Evolutionary conservation across 2,797 vertebrate species (phyloP), one percentile per base, ranked within the genome.

Genomic region (Mus spretus): DNA sequence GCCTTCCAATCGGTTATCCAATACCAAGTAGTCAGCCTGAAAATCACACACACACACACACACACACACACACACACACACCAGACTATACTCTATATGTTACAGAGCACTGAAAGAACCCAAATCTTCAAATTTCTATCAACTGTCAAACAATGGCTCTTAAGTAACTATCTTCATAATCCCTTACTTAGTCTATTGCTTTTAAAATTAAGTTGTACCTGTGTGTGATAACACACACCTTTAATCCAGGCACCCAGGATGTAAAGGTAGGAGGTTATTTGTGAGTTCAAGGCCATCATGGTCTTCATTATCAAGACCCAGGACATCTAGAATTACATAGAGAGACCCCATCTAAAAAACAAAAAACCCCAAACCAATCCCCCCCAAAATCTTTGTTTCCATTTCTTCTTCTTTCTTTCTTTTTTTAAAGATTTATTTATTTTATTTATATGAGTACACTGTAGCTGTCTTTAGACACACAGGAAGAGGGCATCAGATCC

Each of bases 51-150:
- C 34, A 57, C 53, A 81, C 12, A 14, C 53, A 67, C 65, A 67
- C 65, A 67, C 28, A 67, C 65, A 34, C 13, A 17, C 34, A 70
- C 67, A 70, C 67, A 72, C 34, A 72, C 17, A 72, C 34, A 22
- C 6, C 20, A 40, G n/a, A 59, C 37, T 17, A 13, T 59, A 26
- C 20, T 81, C 22, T 95, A 14, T 72, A 44, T 63, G 57, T 96
- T 89, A 88, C 47, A 34, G 65, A 88, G 90, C 90, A 85, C 75
- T 59, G 6, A 65, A 93, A 94, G 74, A 90, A 24, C 4, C 9
- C 57, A 79, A 94, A 88, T 47, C 59, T 96, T 90, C 15, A 10
- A n/a, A 80, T 93, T 95, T 94, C 59, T 93, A 12, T 92, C 61
- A 84, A 24, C 75, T 72, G 92, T 96, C 61, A 93, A 70, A 91